phyloP scores from a whole-genome alignment of 53 echinoderm and acorn worm genomes.

The Apostichopus leukothele region DNA sequence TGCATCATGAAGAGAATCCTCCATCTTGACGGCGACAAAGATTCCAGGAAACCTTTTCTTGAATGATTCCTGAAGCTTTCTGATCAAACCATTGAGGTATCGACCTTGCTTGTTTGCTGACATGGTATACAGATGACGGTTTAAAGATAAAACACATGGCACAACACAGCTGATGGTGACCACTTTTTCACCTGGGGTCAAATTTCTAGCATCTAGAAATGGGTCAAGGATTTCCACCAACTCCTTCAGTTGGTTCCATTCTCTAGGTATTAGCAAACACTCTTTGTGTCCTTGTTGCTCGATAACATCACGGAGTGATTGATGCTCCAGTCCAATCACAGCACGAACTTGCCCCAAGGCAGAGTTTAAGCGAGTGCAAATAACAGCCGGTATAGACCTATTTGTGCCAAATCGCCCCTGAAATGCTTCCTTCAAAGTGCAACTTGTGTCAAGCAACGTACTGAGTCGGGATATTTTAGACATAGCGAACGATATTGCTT shows the following conservation, averaged over 20 bases:
- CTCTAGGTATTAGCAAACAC: slow-evolving; percentile 31
- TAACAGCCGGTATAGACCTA: slow-evolving; percentile 41
- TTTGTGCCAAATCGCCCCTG: slow-evolving; percentile 43
- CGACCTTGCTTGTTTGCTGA: slow-evolving; percentile 19
- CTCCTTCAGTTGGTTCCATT: slow-evolving; percentile 53
- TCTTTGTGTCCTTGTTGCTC: slow-evolving; percentile 52
- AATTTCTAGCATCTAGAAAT: slow-evolving; percentile 47
- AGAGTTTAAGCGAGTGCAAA: slow-evolving; percentile 46
- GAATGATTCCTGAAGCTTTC: no score
- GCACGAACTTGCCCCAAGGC: slow-evolving; percentile 47
- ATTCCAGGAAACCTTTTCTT: no score
- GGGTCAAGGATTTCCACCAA: slow-evolving; percentile 41
- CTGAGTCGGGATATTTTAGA: slow-evolving; percentile 14
- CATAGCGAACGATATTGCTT: slow-evolving; percentile 23
- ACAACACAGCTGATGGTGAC: slow-evolving; percentile 52
- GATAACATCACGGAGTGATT: slow-evolving; percentile 37
- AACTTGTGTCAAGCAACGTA: background rate
- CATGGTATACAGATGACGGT: slow-evolving; percentile 49
- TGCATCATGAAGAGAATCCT: background rate
- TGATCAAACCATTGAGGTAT: background rate
- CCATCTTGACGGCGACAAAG: no score
- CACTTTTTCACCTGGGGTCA: slow-evolving; percentile 42
- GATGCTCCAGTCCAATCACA: slow-evolving; percentile 17
- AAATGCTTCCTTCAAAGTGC: background rate
- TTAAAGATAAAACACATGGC: slow-evolving; percentile 43